Percentiles rank a stretch among this genome's conserved stretches.
Evolutionary conservation across 35 echinoderm and acorn worm genomes (phyloP).

Genomic region (Strongylocentrotus purpuratus): DNA sequence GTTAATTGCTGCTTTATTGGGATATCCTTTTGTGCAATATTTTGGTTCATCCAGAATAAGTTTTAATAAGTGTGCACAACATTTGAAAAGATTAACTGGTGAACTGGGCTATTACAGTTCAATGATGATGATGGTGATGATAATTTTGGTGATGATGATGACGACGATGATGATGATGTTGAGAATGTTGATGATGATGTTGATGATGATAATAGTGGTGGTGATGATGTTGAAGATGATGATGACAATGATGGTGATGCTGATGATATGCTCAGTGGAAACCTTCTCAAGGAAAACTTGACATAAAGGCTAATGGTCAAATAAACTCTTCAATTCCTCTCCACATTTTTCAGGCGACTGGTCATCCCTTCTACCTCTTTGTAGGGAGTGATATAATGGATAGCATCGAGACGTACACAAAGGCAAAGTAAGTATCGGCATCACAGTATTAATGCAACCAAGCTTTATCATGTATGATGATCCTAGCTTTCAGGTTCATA

Average conservation of each 20-base stretch:
- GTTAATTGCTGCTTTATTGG: no score
- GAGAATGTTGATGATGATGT: not conserved
- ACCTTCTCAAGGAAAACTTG: no score
- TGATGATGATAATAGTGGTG: not conserved
- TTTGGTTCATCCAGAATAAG: no score
- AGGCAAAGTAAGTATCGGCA: conserved; percentile 79
- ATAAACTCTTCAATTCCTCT: conserved; percentile 7
- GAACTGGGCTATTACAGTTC: no score
- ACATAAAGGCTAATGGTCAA: not conserved
- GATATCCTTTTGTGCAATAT: no score
- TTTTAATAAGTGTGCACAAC: no score
- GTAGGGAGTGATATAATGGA: conserved; percentile 98
- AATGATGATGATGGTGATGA: not conserved
- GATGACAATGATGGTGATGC: no score
- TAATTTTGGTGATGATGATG: not conserved
- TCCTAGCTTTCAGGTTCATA: not conserved
- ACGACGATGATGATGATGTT: not conserved
- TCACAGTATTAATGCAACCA: not conserved
- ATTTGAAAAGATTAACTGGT: no score
- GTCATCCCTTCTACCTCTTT: conserved; percentile 96
- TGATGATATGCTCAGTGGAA: no score
- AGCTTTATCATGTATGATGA: no score
- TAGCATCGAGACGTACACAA: conserved; percentile 90
- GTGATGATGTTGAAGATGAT: no score
- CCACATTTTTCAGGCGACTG: conserved; percentile 85